Conservation (phyloP, 2,888 invertebrate genomes). For the Papilio elwesi region DNA sequence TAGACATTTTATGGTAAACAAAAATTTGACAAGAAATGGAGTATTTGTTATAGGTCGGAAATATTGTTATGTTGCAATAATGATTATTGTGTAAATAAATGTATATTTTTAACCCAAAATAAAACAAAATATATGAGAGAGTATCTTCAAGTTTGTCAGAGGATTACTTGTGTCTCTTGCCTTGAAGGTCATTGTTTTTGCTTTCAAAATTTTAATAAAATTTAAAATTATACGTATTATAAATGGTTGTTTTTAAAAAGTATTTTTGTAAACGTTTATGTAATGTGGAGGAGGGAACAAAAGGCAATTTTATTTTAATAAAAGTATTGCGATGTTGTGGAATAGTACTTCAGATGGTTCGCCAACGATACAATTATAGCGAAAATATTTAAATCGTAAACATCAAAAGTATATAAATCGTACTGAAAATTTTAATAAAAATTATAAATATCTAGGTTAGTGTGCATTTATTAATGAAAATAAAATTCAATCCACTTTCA, state of each 20-base stretch:
- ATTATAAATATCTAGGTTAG: too few relatives aligned
- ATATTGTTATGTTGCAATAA: neutral
- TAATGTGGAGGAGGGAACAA: neutral
- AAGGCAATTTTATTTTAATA: neutral
- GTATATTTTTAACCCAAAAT: neutral
- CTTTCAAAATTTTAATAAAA: constrained; percentile 5
- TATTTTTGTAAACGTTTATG: constrained; percentile 17
- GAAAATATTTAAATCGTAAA: too few relatives aligned
- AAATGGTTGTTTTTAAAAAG: neutral
- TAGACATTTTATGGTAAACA: neutral
- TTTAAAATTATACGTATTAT: constrained; percentile 1
- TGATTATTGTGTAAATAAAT: neutral
- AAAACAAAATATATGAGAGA: neutral
- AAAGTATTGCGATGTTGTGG: neutral
- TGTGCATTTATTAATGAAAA: too few relatives aligned
- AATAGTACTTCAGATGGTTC: neutral
- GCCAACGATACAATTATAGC: neutral
- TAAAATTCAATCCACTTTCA: too few relatives aligned
- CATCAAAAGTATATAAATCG: too few relatives aligned
- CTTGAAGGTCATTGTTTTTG: constrained; percentile 10
- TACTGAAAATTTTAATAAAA: too few relatives aligned
- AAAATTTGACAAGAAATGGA: neutral
- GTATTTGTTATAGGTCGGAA: neutral
- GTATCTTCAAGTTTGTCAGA: constrained; percentile 5
- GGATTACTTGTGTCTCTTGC: constrained; percentile 11